A percentile compares a stretch with the other conserved stretches of the same genome.
phyloP scores from a whole-genome alignment of 2,888 invertebrate genomes.

The Bellardia pandia region DNA sequence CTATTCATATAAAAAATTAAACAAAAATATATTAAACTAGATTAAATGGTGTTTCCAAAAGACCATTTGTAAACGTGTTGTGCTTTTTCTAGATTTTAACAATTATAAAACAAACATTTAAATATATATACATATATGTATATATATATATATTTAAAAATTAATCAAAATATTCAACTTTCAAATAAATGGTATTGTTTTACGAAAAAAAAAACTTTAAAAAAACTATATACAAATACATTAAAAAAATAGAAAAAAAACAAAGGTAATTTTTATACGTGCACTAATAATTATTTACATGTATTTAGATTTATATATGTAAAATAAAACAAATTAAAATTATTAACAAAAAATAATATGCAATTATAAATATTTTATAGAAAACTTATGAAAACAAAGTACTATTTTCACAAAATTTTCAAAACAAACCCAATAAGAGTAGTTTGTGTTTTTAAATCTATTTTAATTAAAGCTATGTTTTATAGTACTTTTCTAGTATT shows the following conservation, averaged over 20 bases:
- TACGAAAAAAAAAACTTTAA: slow-evolving; percentile 73
- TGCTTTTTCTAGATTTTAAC: slow-evolving; percentile 83
- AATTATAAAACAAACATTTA: slow-evolving; percentile 75
- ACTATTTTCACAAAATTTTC: slow-evolving; percentile 45
- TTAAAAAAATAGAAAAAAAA: slow-evolving; percentile 75
- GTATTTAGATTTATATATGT: slow-evolving; percentile 76
- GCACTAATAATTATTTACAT: slow-evolving; percentile 78
- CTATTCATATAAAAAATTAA: slow-evolving; percentile 22
- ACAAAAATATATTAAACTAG: slow-evolving; percentile 62
- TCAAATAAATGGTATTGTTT: slow-evolving; percentile 74
- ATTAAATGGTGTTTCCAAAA: slow-evolving; percentile 81
- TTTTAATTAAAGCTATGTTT: slow-evolving; percentile 17
- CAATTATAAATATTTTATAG: slow-evolving; percentile 52
- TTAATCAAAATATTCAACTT: slow-evolving; percentile 67
- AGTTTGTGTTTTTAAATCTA: slow-evolving; percentile 14
- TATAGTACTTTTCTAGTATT: neutral
- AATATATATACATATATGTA: slow-evolving; percentile 72
- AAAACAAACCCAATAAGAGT: slow-evolving; percentile 5
- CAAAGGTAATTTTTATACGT: slow-evolving; percentile 78
- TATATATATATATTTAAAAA: slow-evolving; percentile 67
- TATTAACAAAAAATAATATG: slow-evolving; percentile 38
- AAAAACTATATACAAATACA: slow-evolving; percentile 73
- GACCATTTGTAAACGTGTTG: slow-evolving; percentile 84
- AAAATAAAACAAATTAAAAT: slow-evolving; percentile 27
- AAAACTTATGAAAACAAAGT: slow-evolving; percentile 32